phyloP scores from a whole-genome alignment of 2,113 vertebrate species.

The Progne subis region DNA sequence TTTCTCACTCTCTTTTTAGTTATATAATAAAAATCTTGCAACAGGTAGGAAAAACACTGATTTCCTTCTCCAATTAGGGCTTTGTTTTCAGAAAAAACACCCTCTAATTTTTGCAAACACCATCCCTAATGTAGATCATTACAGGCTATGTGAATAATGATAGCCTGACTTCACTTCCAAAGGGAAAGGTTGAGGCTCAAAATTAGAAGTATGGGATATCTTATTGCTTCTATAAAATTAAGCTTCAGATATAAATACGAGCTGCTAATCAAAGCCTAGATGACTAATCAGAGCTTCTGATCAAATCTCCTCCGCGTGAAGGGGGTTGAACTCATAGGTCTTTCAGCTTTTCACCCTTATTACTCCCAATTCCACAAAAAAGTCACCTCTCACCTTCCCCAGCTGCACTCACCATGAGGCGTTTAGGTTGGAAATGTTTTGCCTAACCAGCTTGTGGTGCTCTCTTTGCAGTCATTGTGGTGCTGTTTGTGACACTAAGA shows the following conservation, averaged over 20 bases:
- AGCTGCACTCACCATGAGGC: not conserved
- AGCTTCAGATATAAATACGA: not conserved
- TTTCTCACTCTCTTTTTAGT: not conserved
- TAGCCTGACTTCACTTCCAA: not conserved
- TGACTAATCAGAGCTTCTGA: not conserved
- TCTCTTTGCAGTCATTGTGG: constrained; percentile 89
- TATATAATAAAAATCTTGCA: not conserved
- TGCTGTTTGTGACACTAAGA: constrained; percentile 94
- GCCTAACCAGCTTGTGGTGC: constrained; percentile 15
- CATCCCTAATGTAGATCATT: not conserved
- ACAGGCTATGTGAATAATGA: not conserved
- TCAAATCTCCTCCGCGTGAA: not conserved
- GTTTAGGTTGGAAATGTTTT: not conserved
- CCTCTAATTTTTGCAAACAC: not conserved
- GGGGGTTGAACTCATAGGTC: not conserved
- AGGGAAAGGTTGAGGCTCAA: not conserved
- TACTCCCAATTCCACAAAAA: not conserved
- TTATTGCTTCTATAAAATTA: not conserved
- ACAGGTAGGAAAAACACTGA: not conserved
- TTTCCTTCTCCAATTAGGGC: not conserved
- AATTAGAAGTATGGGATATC: not conserved
- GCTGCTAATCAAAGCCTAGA: not conserved
- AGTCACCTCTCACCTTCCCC: not conserved
- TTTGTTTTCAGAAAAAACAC: not conserved
- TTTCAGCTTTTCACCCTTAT: not conserved